These are phyloP conservation scores for Calonectris borealis DNA, from an alignment of 2,113 vertebrate species.

Conservation along the genomic window DNA sequence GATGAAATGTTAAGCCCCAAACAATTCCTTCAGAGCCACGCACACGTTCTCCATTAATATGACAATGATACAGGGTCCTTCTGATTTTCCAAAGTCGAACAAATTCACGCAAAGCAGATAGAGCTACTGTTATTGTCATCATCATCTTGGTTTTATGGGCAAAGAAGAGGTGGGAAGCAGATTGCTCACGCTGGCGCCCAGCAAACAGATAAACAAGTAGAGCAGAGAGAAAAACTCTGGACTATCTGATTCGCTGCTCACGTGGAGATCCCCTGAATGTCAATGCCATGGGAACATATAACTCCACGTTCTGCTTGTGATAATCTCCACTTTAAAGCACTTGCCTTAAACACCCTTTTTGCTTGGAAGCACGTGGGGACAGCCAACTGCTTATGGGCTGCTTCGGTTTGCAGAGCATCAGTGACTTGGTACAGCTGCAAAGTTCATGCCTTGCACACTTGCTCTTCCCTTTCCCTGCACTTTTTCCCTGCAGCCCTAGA, in stretches of 20 bases:
- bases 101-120: slow-evolving; percentile 19
- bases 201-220: background rate
- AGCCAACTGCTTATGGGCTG: background rate
- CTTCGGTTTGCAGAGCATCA: background rate
- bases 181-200: background rate
- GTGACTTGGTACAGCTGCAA: background rate
- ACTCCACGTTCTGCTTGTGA: slow-evolving; percentile 10
- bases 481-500: background rate
- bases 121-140: background rate
- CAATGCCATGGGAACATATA: slow-evolving; percentile 23
- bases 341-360: background rate
- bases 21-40: slow-evolving; percentile 15
- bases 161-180: slow-evolving; percentile 10
- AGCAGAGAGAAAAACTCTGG: background rate
- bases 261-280: background rate
- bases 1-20: slow-evolving; percentile 10
- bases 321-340: background rate
- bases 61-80: background rate
- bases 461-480: background rate
- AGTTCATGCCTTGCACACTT: background rate
- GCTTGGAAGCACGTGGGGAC: background rate
- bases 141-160: background rate
- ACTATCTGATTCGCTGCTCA: background rate
- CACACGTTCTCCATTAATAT: background rate
- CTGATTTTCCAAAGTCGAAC: background rate